Conservation (phyloP, 1,140 invertebrate genomes). For the Papilio helenus region DNA sequence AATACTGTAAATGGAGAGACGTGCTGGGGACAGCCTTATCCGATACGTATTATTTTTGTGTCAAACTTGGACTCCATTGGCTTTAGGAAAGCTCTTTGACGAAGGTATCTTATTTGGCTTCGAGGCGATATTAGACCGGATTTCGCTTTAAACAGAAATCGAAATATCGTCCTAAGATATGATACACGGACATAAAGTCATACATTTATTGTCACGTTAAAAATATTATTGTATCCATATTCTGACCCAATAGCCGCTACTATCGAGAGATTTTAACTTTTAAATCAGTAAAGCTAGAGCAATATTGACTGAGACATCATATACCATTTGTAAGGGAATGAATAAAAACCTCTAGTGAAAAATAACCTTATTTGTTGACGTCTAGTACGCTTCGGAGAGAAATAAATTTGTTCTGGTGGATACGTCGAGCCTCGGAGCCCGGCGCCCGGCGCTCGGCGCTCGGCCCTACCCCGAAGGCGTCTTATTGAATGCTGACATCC, state of each 20-base stretch:
- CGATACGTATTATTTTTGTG: conserved; percentile 68
- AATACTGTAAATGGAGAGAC: conserved; percentile 79
- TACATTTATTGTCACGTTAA: not conserved
- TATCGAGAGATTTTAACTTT: not conserved
- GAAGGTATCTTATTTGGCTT: conserved; percentile 57
- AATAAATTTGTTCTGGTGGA: conserved; percentile 76
- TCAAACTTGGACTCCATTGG: conserved; percentile 64
- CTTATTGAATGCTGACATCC: conserved; percentile 68
- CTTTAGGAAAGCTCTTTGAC: conserved; percentile 71
- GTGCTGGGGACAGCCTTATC: conserved; percentile 65
- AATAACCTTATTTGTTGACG: conserved; percentile 81
- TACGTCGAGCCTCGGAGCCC: conserved; percentile 63
- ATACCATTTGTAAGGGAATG: conserved; percentile 56
- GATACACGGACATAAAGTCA: not conserved
- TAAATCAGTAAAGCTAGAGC: not conserved
- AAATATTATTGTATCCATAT: not conserved
- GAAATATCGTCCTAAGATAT: not conserved
- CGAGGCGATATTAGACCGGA: conserved; percentile 49
- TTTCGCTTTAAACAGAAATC: conserved; percentile 39
- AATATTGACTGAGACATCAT: conserved; percentile 52
- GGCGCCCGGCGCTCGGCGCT: conserved; percentile 59
- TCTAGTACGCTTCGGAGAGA: conserved; percentile 73
- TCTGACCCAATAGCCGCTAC: not conserved
- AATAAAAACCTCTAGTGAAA: conserved; percentile 74
- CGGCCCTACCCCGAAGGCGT: conserved; percentile 59